Evolutionary conservation across 1,140 invertebrate species (phyloP).

Genomic region (Tenebrio molitor): DNA sequence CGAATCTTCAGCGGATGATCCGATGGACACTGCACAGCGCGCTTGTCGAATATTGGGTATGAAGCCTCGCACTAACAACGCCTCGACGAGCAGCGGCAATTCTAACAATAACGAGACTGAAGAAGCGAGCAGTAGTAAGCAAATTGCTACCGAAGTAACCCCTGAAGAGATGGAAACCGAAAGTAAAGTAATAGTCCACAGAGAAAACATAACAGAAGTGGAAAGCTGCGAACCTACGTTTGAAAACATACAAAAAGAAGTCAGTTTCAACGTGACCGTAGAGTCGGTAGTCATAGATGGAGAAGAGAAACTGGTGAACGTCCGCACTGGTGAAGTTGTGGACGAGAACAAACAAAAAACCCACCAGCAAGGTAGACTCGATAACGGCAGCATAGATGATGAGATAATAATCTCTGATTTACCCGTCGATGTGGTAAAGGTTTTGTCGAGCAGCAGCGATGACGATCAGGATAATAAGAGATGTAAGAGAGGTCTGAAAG

Average conservation of each 20-base stretch:
- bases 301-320: no score
- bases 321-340: no score
- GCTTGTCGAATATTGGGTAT: not conserved
- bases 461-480: slow-evolving; percentile 53
- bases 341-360: slow-evolving; percentile 25
- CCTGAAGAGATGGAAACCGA: slow-evolving; percentile 1
- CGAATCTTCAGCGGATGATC: slow-evolving; percentile 1
- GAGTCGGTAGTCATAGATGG: no score
- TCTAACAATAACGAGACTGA: not conserved
- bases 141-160: not conserved
- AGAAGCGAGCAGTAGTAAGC: slow-evolving; percentile 9
- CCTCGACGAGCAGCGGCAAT: slow-evolving; percentile 1
- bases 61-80: not conserved
- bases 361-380: slow-evolving; percentile 70
- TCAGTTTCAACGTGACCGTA: slow-evolving; percentile 5
- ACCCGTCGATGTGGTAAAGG: slow-evolving; percentile 43
- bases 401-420: slow-evolving; percentile 57
- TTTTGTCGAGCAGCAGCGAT: slow-evolving; percentile 55
- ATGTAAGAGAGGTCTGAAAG: slow-evolving; percentile 51
- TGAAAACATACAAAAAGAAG: no score
- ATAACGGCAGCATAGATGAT: slow-evolving; percentile 72
- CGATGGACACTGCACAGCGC: not conserved
- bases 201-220: not conserved
- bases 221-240: not conserved
- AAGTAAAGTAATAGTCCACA: slow-evolving; percentile 2